Conservation (phyloP, 1,140 invertebrate genomes). For the Halyomorpha halys region DNA sequence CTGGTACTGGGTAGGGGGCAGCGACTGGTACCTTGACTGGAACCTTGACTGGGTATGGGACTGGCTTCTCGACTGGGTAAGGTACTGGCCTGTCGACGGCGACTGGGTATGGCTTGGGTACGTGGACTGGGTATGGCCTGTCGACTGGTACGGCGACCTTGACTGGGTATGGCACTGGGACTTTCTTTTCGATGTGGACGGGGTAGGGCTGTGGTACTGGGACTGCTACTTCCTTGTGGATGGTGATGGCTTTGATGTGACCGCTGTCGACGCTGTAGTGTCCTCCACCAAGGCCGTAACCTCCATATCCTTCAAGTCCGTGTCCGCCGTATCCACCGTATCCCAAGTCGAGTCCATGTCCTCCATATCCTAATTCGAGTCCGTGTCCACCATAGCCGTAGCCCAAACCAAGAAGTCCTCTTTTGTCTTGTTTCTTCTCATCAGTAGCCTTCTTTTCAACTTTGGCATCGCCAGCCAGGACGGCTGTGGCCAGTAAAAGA, state of each 20-base stretch:
- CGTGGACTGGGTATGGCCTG: constrained; percentile 48
- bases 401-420: constrained; percentile 26
- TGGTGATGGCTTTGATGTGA: constrained; percentile 39
- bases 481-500: constrained; percentile 21
- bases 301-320: constrained; percentile 12
- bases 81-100: constrained; percentile 45
- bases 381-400: constrained; percentile 26
- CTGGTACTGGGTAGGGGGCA: constrained; percentile 44
- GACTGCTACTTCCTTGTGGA: constrained; percentile 39
- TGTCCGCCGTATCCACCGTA: constrained; percentile 16
- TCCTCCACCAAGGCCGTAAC: constrained; percentile 23
- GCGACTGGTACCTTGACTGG: constrained; percentile 44
- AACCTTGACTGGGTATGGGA: constrained; percentile 37
- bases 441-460: constrained; percentile 21
- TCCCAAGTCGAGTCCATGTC: constrained; percentile 3
- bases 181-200: constrained; percentile 45
- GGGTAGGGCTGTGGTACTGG: constrained; percentile 33
- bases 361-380: constrained; percentile 2
- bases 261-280: constrained; percentile 32
- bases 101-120: constrained; percentile 42
- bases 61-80: constrained; percentile 47
- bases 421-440: constrained; percentile 29
- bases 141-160: constrained; percentile 49
- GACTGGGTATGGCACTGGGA: constrained; percentile 53
- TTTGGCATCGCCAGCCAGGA: constrained; percentile 19